Percentiles rank a stretch among this genome's conserved stretches.
These are phyloP conservation scores for Nomia melanderi DNA, from an alignment of 1,140 invertebrate species.

Conservation along the genomic window DNA sequence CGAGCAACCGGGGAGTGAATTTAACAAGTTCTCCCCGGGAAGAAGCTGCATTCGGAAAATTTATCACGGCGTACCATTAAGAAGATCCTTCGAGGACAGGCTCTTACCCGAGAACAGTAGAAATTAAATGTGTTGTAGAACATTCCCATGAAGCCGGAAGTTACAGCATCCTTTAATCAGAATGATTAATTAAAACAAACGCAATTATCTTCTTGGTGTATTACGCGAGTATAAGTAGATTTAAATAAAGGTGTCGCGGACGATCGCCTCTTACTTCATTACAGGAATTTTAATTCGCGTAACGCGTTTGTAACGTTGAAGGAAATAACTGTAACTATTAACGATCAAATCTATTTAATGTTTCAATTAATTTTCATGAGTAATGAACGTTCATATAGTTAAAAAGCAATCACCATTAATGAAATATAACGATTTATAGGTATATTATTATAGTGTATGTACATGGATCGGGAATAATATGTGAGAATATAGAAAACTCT, in stretches of 20 bases:
- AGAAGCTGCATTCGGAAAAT: slow-evolving; percentile 9
- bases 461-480: too few relatives aligned
- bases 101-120: not conserved
- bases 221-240: not conserved
- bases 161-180: slow-evolving; percentile 17
- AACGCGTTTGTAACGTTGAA: too few relatives aligned
- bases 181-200: slow-evolving; percentile 23
- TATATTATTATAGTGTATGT: too few relatives aligned
- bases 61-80: slow-evolving; percentile 27
- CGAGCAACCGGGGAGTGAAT: not conserved
- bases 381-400: too few relatives aligned
- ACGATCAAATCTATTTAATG: too few relatives aligned
- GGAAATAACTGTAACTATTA: too few relatives aligned
- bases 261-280: not conserved
- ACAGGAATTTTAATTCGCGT: not conserved
- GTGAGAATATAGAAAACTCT: too few relatives aligned
- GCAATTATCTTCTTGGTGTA: not conserved
- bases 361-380: too few relatives aligned
- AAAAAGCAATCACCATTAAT: too few relatives aligned
- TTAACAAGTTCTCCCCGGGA: not conserved
- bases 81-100: not conserved
- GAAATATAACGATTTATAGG: too few relatives aligned
- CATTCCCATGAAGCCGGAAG: not conserved
- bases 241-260: not conserved
- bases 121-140: slow-evolving; percentile 42